Conservation (phyloP, 2,797 vertebrate species). For the Hephaestus fuliginosus region DNA sequence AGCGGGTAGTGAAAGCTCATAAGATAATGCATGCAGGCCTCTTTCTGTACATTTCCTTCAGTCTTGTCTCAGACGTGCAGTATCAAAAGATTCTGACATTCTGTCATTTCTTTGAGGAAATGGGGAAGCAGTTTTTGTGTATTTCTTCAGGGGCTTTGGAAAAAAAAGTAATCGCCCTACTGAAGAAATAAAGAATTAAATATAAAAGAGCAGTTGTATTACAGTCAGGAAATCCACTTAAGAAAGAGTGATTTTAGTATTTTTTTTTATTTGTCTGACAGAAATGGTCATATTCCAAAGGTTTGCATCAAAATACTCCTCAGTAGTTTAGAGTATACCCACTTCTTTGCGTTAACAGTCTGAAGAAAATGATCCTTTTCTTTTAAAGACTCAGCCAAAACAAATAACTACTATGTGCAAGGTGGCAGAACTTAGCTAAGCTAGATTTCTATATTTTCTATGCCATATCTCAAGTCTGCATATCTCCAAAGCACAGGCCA, state of each 20-base stretch:
- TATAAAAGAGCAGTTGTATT: constrained; percentile 5
- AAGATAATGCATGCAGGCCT: constrained; percentile 43
- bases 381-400: constrained; percentile 23
- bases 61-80: background rate
- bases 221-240: constrained; percentile 21
- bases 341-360: constrained; percentile 14
- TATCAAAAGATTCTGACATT: constrained; percentile 25
- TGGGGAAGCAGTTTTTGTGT: constrained; percentile 17
- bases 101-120: constrained; percentile 45
- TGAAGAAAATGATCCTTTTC: constrained; percentile 52
- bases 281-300: constrained; percentile 15
- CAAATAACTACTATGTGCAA: constrained; percentile 28
- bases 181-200: constrained; percentile 32
- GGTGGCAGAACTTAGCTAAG: constrained; percentile 30
- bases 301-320: constrained; percentile 13
- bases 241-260: constrained; percentile 9
- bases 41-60: constrained; percentile 38
- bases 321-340: background rate
- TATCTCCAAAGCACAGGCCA: constrained; percentile 64
- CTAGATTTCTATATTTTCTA: constrained; percentile 44
- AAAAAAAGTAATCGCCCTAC: constrained; percentile 42
- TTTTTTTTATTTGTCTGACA: constrained; percentile 39
- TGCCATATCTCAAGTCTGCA: constrained; percentile 48
- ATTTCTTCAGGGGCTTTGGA: constrained; percentile 30
- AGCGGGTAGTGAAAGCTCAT: constrained; percentile 33